A percentile compares a stretch with the other conserved stretches of the same genome.
Evolutionary conservation across 2,888 invertebrate species (phyloP).

Genomic region (Mesorhabditis belari): DNA sequence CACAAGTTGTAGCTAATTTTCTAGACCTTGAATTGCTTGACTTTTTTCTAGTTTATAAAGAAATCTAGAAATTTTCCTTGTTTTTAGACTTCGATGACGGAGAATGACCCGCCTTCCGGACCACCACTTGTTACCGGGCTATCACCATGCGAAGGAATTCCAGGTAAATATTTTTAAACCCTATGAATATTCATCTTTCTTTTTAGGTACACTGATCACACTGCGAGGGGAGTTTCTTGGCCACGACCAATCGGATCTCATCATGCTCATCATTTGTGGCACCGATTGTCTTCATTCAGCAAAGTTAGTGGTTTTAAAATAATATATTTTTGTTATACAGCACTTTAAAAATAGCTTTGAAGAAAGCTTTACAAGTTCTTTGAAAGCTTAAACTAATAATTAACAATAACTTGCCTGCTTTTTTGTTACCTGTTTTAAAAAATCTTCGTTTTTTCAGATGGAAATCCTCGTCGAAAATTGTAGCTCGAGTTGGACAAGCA

Average conservation of each 20-base stretch:
- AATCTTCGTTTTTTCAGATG: slow-evolving; percentile 65
- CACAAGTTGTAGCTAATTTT: no score
- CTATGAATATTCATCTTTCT: no score
- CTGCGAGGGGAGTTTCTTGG: slow-evolving; percentile 87
- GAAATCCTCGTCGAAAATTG: slow-evolving; percentile 93
- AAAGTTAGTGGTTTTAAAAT: slow-evolving; percentile 14
- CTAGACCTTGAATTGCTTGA: no score
- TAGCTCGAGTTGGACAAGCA: slow-evolving; percentile 85
- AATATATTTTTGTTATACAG: background rate
- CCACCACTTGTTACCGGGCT: slow-evolving; percentile 73
- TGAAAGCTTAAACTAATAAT: no score
- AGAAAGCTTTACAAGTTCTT: no score
- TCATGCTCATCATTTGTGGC: slow-evolving; percentile 77
- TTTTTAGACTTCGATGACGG: background rate
- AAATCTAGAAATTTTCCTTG: no score
- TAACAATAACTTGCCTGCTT: background rate
- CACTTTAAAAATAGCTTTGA: background rate
- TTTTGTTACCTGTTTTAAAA: background rate
- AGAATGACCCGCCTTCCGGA: background rate
- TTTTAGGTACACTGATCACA: slow-evolving; percentile 26
- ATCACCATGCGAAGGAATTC: slow-evolving; percentile 87
- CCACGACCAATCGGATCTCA: slow-evolving; percentile 72
- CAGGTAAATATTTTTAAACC: no score
- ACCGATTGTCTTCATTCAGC: slow-evolving; percentile 88
- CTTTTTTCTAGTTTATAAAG: no score